Evolutionary conservation across 2,113 vertebrate genomes (phyloP).

Genomic region (Mirza zaza): DNA sequence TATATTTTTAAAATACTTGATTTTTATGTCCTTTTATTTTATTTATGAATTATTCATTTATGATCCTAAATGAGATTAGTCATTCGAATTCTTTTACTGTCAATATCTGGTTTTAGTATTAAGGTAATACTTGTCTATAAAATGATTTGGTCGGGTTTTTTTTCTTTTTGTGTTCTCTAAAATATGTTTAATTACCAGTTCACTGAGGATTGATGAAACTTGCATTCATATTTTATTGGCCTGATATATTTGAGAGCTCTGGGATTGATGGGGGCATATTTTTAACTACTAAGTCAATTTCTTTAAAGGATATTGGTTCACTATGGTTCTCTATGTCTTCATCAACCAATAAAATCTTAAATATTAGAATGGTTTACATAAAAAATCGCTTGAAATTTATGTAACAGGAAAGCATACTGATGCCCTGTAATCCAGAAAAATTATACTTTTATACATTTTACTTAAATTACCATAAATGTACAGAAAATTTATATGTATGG

Average conservation of each 20-base stretch:
- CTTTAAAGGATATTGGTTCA: background rate
- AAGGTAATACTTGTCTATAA: background rate
- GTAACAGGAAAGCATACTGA: background rate
- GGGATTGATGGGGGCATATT: background rate
- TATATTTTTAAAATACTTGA: background rate
- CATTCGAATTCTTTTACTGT: background rate
- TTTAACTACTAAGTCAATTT: background rate
- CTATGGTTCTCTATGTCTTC: background rate
- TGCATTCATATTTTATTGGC: background rate
- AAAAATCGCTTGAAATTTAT: constrained; percentile 5
- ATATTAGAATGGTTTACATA: background rate
- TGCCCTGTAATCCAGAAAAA: background rate
- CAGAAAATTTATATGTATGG: background rate
- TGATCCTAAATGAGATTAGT: background rate
- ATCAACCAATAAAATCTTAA: constrained; percentile 26
- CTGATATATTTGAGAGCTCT: background rate
- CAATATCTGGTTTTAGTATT: background rate
- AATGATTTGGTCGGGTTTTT: background rate
- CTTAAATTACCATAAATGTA: background rate
- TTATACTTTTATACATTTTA: background rate
- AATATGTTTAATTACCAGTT: background rate
- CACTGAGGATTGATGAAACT: background rate
- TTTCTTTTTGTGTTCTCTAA: background rate
- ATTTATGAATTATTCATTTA: constrained; percentile 10
- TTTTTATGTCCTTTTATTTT: background rate